These are phyloP conservation scores for Drosophila subsilvestris DNA, from an alignment of 2,888 invertebrate genomes.

Conservation along the genomic window DNA sequence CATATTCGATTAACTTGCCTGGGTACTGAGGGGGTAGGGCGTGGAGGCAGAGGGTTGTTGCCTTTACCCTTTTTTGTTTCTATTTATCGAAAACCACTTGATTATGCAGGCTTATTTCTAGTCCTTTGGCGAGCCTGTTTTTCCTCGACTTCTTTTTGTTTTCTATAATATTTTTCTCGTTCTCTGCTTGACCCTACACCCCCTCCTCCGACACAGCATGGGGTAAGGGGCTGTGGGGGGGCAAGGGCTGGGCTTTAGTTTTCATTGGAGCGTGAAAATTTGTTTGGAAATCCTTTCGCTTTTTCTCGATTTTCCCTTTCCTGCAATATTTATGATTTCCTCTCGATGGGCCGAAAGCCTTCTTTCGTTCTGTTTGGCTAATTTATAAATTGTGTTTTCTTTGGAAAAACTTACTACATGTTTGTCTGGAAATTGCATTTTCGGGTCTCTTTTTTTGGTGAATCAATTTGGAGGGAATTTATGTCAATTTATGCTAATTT, in stretches of 20 bases:
- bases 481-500: constrained; percentile 59
- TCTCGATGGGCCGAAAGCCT: constrained; percentile 32
- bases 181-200: constrained; percentile 24
- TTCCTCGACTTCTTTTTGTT: constrained; percentile 43
- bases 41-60: constrained; percentile 13
- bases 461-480: constrained; percentile 34
- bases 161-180: constrained; percentile 49
- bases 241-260: constrained; percentile 51
- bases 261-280: constrained; percentile 67
- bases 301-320: constrained; percentile 35
- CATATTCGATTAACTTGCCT: constrained; percentile 75
- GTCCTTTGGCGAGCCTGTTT: constrained; percentile 53
- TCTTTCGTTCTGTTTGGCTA: constrained; percentile 43
- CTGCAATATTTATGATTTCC: constrained; percentile 71
- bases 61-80: constrained; percentile 52
- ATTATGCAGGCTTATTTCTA: constrained; percentile 79
- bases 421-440: constrained; percentile 44
- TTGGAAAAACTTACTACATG: constrained; percentile 35
- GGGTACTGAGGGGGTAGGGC: neutral
- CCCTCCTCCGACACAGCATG: too few species aligned
- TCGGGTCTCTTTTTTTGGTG: constrained; percentile 5
- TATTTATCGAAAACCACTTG: constrained; percentile 81
- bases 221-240: neutral
- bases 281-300: constrained; percentile 67
- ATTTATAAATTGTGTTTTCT: constrained; percentile 73